Evolutionary conservation across 2,888 invertebrate genomes (phyloP).

Genomic region (Cephus nigrinus): DNA sequence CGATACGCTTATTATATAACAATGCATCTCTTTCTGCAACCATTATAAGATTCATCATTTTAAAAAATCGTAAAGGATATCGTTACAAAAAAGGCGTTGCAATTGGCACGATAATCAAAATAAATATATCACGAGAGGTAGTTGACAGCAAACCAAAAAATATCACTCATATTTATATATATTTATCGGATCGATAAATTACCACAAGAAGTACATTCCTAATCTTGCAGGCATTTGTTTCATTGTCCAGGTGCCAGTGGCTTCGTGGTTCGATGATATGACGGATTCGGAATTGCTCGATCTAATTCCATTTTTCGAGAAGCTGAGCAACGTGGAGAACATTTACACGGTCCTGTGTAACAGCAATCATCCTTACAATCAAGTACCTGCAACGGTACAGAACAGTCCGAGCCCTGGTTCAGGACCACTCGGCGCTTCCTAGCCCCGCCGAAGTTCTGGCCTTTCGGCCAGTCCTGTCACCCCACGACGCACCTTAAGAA

Average conservation of each 20-base stretch:
- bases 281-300: slow-evolving; percentile 96
- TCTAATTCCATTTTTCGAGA: slow-evolving; percentile 97
- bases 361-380: slow-evolving; percentile 87
- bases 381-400: slow-evolving; percentile 52
- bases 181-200: neutral
- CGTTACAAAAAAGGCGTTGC: neutral
- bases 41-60: neutral
- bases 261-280: slow-evolving; percentile 99
- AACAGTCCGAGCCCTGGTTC: slow-evolving; percentile 57
- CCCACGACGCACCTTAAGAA: slow-evolving; percentile 59
- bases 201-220: neutral
- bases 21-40: neutral
- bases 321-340: slow-evolving; percentile 95
- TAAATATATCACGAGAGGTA: neutral
- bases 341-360: slow-evolving; percentile 95
- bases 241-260: slow-evolving; percentile 87
- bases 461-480: slow-evolving; percentile 53
- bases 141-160: neutral
- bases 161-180: neutral
- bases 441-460: slow-evolving; percentile 62
- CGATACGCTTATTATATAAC: neutral
- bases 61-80: neutral
- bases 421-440: slow-evolving; percentile 61
- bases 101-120: neutral
- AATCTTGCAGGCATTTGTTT: neutral